Evolutionary conservation across 1,140 invertebrate species (phyloP), one percentile per base, ranked within the genome.

Genomic region (Eulimnadia texana): DNA sequence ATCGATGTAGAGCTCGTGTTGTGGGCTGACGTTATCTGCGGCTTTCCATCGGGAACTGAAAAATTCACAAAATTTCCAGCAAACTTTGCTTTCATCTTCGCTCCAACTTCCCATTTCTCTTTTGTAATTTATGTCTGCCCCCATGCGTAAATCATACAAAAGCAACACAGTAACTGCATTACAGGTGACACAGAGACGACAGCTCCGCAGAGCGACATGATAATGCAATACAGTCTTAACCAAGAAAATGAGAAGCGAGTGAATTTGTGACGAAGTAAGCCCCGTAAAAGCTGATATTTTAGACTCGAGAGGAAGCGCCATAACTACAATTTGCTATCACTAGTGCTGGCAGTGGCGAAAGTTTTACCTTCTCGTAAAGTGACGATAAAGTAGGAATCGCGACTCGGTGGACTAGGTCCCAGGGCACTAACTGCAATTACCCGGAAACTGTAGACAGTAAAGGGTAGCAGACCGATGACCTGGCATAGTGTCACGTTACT

Each of bases 401-500:
- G 81, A 72, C 83, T 84, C 50, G 84, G 82, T 50, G 73, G 72
- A 70, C 83, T 84, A 51, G 76, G 72, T 60, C 85, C 85, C 70
- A 85, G 77, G n/a, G 68, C 65, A 71, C 86, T 87, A 47, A 84
- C 82, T 29, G 83, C 84, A 55, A 81, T 71, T 62, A 86, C 79
- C 59, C 81, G 77, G 74, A 87, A 87, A 70, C 82, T 84, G 72
- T 87, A 86, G 51, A 85, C 83, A 29, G 82, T 86, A 71, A 82
- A 87, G 19, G 85, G 84, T 63, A 76, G 75, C 61, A 87, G 74
- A 55, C 76, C 78, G 62, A 76, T 77, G 65, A 87, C 79, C 62
- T 73, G 67, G 76, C 83, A 82, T 67, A 72, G 77, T 53, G 82
- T 83, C 49, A 76, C 72, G 73, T 85, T 87, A 67, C 74, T 78